Evolutionary conservation across 1,140 invertebrate species (phyloP).

Genomic region (Lepidurus arcticus): DNA sequence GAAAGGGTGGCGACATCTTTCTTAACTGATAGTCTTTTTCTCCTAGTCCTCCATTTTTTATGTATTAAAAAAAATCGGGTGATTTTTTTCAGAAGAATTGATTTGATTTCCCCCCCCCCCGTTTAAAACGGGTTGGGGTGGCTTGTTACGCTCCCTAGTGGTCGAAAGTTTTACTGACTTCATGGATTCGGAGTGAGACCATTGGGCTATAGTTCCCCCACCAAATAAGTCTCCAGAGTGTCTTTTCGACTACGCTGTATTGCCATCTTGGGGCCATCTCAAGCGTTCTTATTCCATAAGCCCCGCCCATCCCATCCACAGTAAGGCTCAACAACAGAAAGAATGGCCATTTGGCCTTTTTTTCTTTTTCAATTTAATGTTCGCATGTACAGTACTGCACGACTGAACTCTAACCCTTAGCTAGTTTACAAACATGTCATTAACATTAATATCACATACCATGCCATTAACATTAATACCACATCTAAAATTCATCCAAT

Average conservation of each 20-base stretch:
- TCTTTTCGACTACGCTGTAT: not conserved
- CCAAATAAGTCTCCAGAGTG: not conserved
- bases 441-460: too few species aligned
- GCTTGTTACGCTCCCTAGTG: not conserved
- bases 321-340: not conserved
- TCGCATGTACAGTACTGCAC: too few species aligned
- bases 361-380: too few species aligned
- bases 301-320: not conserved
- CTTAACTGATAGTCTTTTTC: too few species aligned
- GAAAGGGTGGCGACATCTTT: not conserved
- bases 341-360: not conserved
- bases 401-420: too few species aligned
- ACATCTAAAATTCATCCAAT: too few species aligned
- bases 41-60: too few species aligned
- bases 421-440: too few species aligned
- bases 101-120: too few species aligned
- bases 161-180: not conserved
- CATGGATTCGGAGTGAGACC: constrained; percentile 1
- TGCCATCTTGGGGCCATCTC: not conserved
- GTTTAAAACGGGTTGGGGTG: not conserved
- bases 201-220: not conserved
- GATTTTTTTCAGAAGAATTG: too few species aligned
- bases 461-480: too few species aligned
- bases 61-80: too few species aligned
- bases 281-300: not conserved